These are phyloP conservation scores for Drosophila micromelanica DNA, from an alignment of 1,140 invertebrate species.

Conservation along the genomic window DNA sequence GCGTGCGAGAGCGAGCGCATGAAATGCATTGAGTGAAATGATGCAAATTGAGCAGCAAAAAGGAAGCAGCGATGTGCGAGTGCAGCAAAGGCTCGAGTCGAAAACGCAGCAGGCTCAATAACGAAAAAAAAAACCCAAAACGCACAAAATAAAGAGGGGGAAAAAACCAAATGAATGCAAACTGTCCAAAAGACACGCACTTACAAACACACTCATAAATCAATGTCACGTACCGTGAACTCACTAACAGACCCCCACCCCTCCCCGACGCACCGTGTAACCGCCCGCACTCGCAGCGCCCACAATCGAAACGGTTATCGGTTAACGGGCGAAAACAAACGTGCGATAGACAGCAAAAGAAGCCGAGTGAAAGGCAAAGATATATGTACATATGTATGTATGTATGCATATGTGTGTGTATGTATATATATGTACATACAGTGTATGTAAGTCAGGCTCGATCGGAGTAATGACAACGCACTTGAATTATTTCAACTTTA, in stretches of 20 bases:
- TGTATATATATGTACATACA: too few species aligned
- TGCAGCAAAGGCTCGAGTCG: neutral
- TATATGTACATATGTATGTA: neutral
- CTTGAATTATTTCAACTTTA: slow-evolving; percentile 62
- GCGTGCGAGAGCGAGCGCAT: neutral
- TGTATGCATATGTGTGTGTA: neutral
- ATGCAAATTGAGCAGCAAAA: slow-evolving; percentile 22
- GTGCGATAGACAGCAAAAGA: slow-evolving; percentile 19
- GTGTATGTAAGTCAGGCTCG: too few species aligned
- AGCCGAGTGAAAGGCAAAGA: slow-evolving; percentile 20
- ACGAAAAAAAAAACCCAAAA: neutral
- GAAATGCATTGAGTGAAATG: slow-evolving; percentile 32
- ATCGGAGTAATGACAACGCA: slow-evolving; percentile 66
- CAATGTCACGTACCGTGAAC: slow-evolving; percentile 30
- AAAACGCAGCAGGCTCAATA: slow-evolving; percentile 2
- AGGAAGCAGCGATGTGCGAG: neutral
- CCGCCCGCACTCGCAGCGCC: slow-evolving; percentile 51
- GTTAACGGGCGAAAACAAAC: slow-evolving; percentile 8
- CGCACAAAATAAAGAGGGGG: slow-evolving; percentile 9
- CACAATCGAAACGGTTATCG: slow-evolving; percentile 42
- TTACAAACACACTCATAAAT: too few species aligned
- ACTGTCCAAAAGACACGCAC: slow-evolving; percentile 3
- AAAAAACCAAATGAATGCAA: neutral
- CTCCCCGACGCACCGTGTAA: slow-evolving; percentile 33
- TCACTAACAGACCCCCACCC: neutral